Evolutionary conservation across 2,888 invertebrate genomes (phyloP), one percentile per base, ranked within the genome.

Genomic region (Chloroclysta siterata): DNA sequence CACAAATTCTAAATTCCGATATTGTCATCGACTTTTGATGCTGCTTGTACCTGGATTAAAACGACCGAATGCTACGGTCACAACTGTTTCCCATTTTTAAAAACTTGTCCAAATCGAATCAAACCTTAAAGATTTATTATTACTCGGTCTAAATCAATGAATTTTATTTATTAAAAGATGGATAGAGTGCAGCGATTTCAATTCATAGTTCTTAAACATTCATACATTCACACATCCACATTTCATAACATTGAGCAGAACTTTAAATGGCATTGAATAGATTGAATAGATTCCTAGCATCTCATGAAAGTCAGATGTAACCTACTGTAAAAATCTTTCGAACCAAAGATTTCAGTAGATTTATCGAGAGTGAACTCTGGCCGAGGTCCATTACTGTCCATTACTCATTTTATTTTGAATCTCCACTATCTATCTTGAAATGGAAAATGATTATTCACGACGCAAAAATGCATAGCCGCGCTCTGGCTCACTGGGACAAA

Each of bases 371-470:
- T 41, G 33, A 29, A 36, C 46, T 48, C 53, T 29, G 39, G 15
- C 3, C 14, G 57, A 42, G 53, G 54, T 36, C n/a, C n/a, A n/a
- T 58, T 48, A 33, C 33, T 52, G 47, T 52, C 54, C 67, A 62
- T 64, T 53, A 65, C 65, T 64, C 65, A 68, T 62, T 59, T 50
- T 63, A 55, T 58, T 65, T 63, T 60, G 68, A 60, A 63, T 42
- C 44, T 42, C 29, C 22, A n/a, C 56, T 52, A 55, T 65, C 55
- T 50, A 57, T 58, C 63, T 46, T 57, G 44, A 44, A 64, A 53
- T 52, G 17, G 28, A 55, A 53, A 46, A 60, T 53, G 60, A 68
- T 68, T 60, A 60, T 50, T 65, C 58, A 63, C 29, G 15, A 8
- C 7, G 33, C 22, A 61, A 42, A 48, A 52, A 28, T 14, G 2